Evolutionary conservation across 2,888 invertebrate genomes (phyloP), one percentile per base, ranked within the genome.

Genomic region (Cantharis rufa): DNA sequence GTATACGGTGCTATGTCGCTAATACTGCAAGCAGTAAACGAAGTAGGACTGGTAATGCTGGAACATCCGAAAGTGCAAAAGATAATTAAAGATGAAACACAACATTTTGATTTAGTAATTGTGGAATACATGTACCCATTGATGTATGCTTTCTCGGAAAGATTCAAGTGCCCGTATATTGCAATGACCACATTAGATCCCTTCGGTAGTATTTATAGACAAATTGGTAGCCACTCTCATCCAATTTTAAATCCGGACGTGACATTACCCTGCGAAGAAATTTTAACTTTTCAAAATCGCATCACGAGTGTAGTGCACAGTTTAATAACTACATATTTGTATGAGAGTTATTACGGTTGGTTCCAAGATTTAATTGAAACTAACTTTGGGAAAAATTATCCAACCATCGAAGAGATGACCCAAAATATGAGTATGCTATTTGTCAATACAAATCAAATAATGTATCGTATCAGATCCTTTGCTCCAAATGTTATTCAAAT

Each of bases 401-500:
- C 86, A 2, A 15, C 76, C 11, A 15, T 84, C 1, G 7, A 18
- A 9, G 85, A 85, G 1, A 74, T 87, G 10, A 81, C 81, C 24
- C 81, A 83, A 69, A 84, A 84, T 70, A 83, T 85, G 28, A 85
- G 84, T 72, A 82, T 87, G 84, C 28, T 87, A 28, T 86, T 88
- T 72, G 71, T 86, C 3, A 85, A 85, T 74, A 80, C 82, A 0
- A 83, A 87, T 84, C 85, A 86, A 0, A 75, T 86, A 72, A 86
- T 86, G 70, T 81, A 84, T 73, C 78, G 78, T 13, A 70, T 84
- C 2, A 83, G 86, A 73, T 84, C 87, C 2, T 69, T 85, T 27
- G 81, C 84, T 62, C 86, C 87, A 0, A 82, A 85, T 28, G 85
- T 87, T 10, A 82, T 88, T 10, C 80, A 82, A 69, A 80, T 87